Base-by-base conservation (phyloP, 2,888 invertebrate genomes). In the Idaea straminata region DNA sequence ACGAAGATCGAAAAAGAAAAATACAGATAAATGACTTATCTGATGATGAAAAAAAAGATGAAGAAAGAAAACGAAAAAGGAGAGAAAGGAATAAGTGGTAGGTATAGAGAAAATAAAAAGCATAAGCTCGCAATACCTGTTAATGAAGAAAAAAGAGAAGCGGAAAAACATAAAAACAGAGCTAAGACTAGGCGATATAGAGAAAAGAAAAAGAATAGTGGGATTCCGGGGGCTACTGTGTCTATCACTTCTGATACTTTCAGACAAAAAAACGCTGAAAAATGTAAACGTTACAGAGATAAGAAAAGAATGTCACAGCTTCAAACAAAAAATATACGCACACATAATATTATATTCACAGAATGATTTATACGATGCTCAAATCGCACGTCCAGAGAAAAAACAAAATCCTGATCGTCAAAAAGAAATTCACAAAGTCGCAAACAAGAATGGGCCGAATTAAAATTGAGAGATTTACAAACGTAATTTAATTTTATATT, bases 61-160 rank as follows among this genome's bases (percentile, higher is more conserved):
- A 59, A 63, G 63, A 63, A 63, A 63, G 63, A 63, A 63, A 59
- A 59, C 63, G 59, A 35, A 63, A 63, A 59, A 63, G 58, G 15
- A 63, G 63, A 59, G 63, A 63, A 63, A 63, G 58, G 59, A 58
- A 58, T 63, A 63, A 63, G 59, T 35, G 63, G 35, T 35, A 63
- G 63, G 35, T 35, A 63, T 16, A 63, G 63, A 63, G 63, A 63
- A 63, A 63, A 63, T 58, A 63, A 59, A 63, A 63, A 63, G 63
- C 36, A 59, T 35, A 63, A 59, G 59, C 35, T 63, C 35, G 59
- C 59, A 58, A 35, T 63, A 15, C 63, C 63, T 59, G 35, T 59
- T 36, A 59, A 63, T 59, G 63, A 63, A 35, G 58, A 35, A 63
- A 63, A 59, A 63, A 59, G 35, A 36, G 63, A 63, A 63, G 58